phyloP scores from a whole-genome alignment of 2,888 invertebrate genomes.

The Zaprionus bogoriensis region DNA sequence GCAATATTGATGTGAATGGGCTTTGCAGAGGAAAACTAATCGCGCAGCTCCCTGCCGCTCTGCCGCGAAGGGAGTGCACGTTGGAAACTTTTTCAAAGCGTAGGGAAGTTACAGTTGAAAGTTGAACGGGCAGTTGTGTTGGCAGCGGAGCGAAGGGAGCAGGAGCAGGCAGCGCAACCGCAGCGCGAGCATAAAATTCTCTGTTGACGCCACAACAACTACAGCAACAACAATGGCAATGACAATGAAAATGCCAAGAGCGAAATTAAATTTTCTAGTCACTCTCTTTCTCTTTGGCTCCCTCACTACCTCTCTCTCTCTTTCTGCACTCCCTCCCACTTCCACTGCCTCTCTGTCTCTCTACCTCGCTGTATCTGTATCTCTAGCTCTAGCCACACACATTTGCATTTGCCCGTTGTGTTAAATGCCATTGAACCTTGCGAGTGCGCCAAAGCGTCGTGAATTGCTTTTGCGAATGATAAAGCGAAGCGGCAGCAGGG shows the following conservation, averaged over 20 bases:
- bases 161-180: not conserved
- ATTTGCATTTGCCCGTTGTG: slow-evolving; percentile 34
- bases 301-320: not conserved
- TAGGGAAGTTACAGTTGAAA: not conserved
- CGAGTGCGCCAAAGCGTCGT: slow-evolving; percentile 22
- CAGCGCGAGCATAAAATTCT: slow-evolving; percentile 9
- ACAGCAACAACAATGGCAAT: slow-evolving; percentile 29
- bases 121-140: not conserved
- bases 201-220: slow-evolving; percentile 4
- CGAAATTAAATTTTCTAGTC: slow-evolving; percentile 18
- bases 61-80: too few species aligned
- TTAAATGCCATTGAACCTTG: slow-evolving; percentile 55
- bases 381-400: slow-evolving; percentile 5
- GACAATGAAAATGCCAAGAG: slow-evolving; percentile 40
- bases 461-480: slow-evolving; percentile 13
- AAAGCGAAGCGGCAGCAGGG: slow-evolving; percentile 15
- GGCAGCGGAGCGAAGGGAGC: not conserved
- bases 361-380: not conserved
- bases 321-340: not conserved
- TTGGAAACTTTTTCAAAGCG: not conserved
- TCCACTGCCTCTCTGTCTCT: not conserved
- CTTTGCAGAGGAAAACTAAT: slow-evolving; percentile 19
- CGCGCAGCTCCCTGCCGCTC: slow-evolving; percentile 5
- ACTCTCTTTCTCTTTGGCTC: not conserved
- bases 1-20: slow-evolving; percentile 22